These are phyloP conservation scores for Whitmania pigra DNA, from an alignment of 1,140 invertebrate genomes.

Conservation along the genomic window DNA sequence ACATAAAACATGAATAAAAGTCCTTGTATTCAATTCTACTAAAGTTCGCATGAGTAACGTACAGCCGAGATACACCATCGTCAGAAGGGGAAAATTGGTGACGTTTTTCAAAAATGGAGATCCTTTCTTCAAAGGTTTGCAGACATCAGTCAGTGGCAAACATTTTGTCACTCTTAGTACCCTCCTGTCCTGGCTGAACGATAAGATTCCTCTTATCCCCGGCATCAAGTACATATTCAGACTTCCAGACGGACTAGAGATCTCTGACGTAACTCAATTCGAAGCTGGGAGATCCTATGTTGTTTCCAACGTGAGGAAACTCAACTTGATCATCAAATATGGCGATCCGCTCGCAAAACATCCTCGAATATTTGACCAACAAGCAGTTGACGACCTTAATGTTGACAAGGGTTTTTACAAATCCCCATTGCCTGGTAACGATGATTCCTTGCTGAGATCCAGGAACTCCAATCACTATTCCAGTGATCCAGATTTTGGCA, in stretches of 20 bases:
- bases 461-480: neutral
- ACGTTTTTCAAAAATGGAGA: constrained; percentile 87
- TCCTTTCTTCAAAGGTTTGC: constrained; percentile 72
- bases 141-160: constrained; percentile 71
- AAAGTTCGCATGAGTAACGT: neutral
- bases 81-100: constrained; percentile 46
- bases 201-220: constrained; percentile 33
- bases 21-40: no score
- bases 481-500: neutral
- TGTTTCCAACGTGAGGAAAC: constrained; percentile 52
- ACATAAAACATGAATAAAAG: no score
- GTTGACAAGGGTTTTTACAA: neutral
- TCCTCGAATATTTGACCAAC: neutral
- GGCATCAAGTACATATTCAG: constrained; percentile 63
- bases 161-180: constrained; percentile 66
- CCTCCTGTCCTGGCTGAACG: constrained; percentile 55
- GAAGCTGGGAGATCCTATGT: constrained; percentile 80
- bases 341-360: neutral
- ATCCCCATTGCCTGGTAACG: neutral
- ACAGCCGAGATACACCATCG: constrained; percentile 9
- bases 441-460: neutral
- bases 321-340: neutral
- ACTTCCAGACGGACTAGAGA: constrained; percentile 65
- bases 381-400: neutral
- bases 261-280: constrained; percentile 68